These are phyloP conservation scores for Brachyopa scutellaris DNA, from an alignment of 2,888 invertebrate genomes.

Conservation along the genomic window DNA sequence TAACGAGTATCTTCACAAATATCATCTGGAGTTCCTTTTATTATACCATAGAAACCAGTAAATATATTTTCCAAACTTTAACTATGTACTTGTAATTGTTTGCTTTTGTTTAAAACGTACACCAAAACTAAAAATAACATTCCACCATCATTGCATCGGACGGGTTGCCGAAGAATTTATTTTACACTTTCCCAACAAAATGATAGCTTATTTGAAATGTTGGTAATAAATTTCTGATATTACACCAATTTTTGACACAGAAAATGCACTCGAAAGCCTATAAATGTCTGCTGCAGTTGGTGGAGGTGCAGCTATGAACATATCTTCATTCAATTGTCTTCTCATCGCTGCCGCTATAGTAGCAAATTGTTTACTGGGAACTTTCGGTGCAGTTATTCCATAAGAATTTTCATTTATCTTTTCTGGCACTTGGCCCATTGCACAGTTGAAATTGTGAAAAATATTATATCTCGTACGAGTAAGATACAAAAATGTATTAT, in stretches of 20 bases:
- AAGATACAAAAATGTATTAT: conserved; percentile 44
- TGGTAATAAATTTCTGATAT: conserved; percentile 32
- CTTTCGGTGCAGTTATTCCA: conserved; percentile 17
- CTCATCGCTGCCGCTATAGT: too few relatives aligned
- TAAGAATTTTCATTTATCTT: conserved; percentile 56
- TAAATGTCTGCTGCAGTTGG: conserved; percentile 33
- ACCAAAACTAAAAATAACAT: too few relatives aligned
- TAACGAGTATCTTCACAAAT: too few relatives aligned
- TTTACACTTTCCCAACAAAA: too few relatives aligned
- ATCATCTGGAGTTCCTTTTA: too few relatives aligned
- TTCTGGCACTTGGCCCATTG: conserved; percentile 49
- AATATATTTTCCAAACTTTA: too few relatives aligned
- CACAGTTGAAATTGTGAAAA: conserved; percentile 26
- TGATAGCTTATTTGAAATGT: too few relatives aligned
- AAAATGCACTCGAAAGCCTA: conserved; percentile 32
- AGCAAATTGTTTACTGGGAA: background rate
- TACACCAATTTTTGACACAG: conserved; percentile 20
- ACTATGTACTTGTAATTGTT: too few relatives aligned
- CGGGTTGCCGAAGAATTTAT: too few relatives aligned
- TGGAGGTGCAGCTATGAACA: background rate
- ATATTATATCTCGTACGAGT: conserved; percentile 40
- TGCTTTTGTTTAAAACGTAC: too few relatives aligned
- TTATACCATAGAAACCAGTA: too few relatives aligned
- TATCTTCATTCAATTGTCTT: conserved; percentile 11
- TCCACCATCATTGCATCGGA: too few relatives aligned